Percentiles rank a stretch among this genome's conserved stretches.
These are phyloP conservation scores for Liparis tanakae DNA, from an alignment of 2,797 vertebrate species.

Conservation along the genomic window DNA sequence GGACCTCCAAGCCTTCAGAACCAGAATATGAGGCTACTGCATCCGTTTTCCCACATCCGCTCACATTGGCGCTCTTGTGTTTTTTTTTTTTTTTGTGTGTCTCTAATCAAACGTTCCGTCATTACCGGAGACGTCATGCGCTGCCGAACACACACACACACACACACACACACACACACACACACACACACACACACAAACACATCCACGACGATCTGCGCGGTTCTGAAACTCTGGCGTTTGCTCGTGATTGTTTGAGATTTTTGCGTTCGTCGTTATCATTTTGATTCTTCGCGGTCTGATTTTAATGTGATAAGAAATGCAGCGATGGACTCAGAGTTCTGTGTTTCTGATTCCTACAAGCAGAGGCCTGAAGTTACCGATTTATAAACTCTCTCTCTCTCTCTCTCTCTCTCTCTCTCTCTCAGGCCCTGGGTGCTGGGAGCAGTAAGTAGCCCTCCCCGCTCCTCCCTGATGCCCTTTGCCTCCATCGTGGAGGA, in stretches of 20 bases:
- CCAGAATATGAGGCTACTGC: too few relatives aligned
- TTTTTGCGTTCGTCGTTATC: background rate
- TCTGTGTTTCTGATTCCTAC: background rate
- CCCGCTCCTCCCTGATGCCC: constrained; percentile 81
- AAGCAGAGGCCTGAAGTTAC: background rate
- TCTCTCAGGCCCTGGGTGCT: constrained; percentile 91
- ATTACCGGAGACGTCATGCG: background rate
- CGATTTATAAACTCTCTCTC: background rate
- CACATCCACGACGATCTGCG: too few relatives aligned
- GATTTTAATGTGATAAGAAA: background rate
- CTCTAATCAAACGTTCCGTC: background rate
- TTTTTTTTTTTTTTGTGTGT: background rate
- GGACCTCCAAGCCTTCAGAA: too few relatives aligned
- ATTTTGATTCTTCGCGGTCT: background rate
- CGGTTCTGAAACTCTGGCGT: background rate
- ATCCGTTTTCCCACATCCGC: background rate
- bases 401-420: constrained; percentile 4
- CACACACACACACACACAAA: too few relatives aligned
- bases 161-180: too few relatives aligned
- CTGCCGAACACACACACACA: too few relatives aligned
- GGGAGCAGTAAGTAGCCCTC: constrained; percentile 79
- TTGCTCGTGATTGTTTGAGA: background rate
- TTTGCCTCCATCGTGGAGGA: constrained; percentile 97
- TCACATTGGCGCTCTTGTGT: too few relatives aligned
- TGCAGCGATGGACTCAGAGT: background rate